These are phyloP conservation scores for Myiozetetes cayanensis DNA, from an alignment of 2,113 vertebrate species.

Conservation along the genomic window DNA sequence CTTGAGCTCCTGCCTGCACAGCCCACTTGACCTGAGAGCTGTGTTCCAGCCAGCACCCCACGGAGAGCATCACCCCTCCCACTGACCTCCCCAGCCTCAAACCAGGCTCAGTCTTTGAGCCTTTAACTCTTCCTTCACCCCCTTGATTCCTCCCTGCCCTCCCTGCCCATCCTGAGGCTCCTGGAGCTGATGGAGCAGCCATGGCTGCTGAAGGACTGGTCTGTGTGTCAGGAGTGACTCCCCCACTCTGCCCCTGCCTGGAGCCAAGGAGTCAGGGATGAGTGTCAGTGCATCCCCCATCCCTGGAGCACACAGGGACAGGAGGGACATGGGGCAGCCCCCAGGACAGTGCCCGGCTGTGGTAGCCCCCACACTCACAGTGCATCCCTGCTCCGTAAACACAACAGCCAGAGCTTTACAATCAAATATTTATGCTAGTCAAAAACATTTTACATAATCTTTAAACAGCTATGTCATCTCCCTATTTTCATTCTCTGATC, in stretches of 20 bases:
- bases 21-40: background rate
- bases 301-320: background rate
- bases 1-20: background rate
- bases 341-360: background rate
- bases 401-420: slow-evolving; percentile 72
- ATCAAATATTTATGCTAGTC: slow-evolving; percentile 79
- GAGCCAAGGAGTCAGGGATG: accelerated
- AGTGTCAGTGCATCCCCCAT: accelerated
- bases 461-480: slow-evolving; percentile 79
- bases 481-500: slow-evolving; percentile 77
- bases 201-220: accelerated
- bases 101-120: background rate
- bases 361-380: background rate
- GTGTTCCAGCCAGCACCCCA: background rate
- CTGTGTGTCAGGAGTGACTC: background rate
- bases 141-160: background rate
- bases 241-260: accelerated
- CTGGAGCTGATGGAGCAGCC: background rate
- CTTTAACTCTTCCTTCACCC: background rate
- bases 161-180: background rate
- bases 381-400: slow-evolving; percentile 64
- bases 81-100: background rate
- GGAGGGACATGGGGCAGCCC: background rate
- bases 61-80: background rate
- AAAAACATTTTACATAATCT: slow-evolving; percentile 77